phyloP scores from a whole-genome alignment of 23 tunicate species.

The Diplosoma virens region DNA sequence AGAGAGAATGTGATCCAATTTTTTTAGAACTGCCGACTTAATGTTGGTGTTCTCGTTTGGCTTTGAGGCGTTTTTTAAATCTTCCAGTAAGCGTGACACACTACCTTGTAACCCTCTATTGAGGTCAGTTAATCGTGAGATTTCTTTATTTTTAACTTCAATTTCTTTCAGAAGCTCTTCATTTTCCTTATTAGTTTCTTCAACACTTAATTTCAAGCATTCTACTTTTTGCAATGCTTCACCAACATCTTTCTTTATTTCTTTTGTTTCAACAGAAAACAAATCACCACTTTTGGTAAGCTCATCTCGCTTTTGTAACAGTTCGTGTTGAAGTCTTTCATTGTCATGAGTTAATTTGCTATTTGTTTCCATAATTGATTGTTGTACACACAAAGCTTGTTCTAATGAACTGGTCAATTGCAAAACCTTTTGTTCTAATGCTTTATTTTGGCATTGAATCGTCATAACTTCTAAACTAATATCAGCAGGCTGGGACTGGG shows the following conservation, averaged over 20 bases:
- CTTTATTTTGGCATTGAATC: conserved; percentile 59
- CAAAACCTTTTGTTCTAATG: conserved; percentile 44
- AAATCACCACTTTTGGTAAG: conserved; percentile 54
- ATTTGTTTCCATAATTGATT: conserved; percentile 10
- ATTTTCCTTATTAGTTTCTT: conserved; percentile 38
- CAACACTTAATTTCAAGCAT: conserved; percentile 26
- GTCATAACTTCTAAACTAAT: conserved; percentile 48
- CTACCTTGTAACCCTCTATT: conserved; percentile 84
- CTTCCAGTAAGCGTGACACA: conserved; percentile 63
- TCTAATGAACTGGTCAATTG: conserved; percentile 44
- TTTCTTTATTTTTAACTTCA: conserved; percentile 65
- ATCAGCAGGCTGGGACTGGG: not conserved
- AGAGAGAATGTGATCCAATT: conserved; percentile 10
- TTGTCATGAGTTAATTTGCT: conserved; percentile 13
- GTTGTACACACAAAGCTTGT: conserved; percentile 22
- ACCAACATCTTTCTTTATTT: conserved; percentile 57
- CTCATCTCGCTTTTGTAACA: conserved; percentile 41
- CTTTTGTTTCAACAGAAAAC: conserved; percentile 54
- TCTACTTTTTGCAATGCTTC: conserved; percentile 67
- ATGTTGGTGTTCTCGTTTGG: not conserved
- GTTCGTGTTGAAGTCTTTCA: conserved; percentile 36
- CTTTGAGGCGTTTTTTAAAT: conserved; percentile 31
- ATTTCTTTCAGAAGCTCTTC: conserved; percentile 6
- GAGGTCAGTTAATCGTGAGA: conserved; percentile 51
- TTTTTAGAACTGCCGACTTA: conserved; percentile 8